These are phyloP conservation scores for Sebastes oblongus DNA, from an alignment of 2,797 vertebrate species.

Conservation along the genomic window DNA sequence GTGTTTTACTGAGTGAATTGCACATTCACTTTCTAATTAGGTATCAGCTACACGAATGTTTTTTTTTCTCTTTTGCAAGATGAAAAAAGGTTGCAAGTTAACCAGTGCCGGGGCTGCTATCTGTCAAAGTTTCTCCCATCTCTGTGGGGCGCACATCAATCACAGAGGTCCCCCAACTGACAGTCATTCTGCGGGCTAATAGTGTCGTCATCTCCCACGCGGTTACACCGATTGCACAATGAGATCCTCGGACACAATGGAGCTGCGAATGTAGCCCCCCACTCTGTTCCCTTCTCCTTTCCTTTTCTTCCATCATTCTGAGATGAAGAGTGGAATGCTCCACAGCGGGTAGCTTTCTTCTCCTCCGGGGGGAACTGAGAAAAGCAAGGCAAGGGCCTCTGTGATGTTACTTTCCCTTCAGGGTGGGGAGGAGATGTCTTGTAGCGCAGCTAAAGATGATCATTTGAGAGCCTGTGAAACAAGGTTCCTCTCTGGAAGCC, in stretches of 20 bases:
- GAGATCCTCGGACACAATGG: constrained; percentile 75
- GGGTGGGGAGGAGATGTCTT: constrained; percentile 81
- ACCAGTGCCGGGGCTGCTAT: constrained; percentile 63
- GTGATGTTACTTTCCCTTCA: constrained; percentile 82
- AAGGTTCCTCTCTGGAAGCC: constrained; percentile 65
- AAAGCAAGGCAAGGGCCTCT: constrained; percentile 76
- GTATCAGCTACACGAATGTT: constrained; percentile 46
- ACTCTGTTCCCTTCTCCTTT: constrained; percentile 66
- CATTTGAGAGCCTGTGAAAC: constrained; percentile 79
- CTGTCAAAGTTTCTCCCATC: constrained; percentile 69
- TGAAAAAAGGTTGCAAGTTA: constrained; percentile 71
- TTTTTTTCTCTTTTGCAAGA: constrained; percentile 46
- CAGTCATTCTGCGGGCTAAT: constrained; percentile 70
- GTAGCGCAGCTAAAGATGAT: constrained; percentile 82
- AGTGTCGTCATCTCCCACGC: constrained; percentile 72
- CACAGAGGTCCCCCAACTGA: constrained; percentile 59
- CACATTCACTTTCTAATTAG: constrained; percentile 66
- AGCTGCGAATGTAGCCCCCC: constrained; percentile 60
- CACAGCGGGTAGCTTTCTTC: constrained; percentile 81
- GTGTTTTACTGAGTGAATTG: constrained; percentile 60
- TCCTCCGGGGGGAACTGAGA: constrained; percentile 77
- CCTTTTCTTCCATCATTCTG: constrained; percentile 74
- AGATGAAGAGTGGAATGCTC: constrained; percentile 80
- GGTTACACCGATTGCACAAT: constrained; percentile 69
- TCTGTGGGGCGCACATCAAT: constrained; percentile 67